A percentile compares a stretch with the other conserved stretches of the same genome.
Conservation (phyloP, 53 echinoderm and acorn worm genomes). For the Pentamera pediparva region DNA sequence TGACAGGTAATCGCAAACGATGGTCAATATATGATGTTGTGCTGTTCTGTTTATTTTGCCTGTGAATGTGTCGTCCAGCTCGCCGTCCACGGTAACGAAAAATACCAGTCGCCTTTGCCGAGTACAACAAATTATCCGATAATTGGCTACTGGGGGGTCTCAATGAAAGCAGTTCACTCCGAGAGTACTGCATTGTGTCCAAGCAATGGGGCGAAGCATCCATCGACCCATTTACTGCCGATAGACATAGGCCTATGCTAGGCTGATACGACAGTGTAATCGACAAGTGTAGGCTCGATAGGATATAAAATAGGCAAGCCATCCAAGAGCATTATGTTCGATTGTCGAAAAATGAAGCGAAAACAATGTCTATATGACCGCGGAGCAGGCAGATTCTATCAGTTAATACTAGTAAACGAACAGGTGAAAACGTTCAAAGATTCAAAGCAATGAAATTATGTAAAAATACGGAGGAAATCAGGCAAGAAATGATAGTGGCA, state of each 20-base stretch:
- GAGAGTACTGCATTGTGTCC: background rate
- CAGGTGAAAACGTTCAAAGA: no score
- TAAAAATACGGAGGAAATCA: background rate
- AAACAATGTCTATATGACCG: no score
- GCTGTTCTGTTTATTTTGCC: background rate
- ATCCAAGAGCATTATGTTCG: background rate
- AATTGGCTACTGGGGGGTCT: background rate
- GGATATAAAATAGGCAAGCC: background rate
- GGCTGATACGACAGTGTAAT: no score
- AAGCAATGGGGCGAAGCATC: background rate
- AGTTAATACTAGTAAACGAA: no score
- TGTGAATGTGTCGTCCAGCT: background rate
- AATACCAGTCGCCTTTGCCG: background rate
- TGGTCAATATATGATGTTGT: no score
- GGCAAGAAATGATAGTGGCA: background rate
- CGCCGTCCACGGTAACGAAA: background rate
- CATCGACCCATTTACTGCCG: no score
- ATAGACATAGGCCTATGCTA: no score
- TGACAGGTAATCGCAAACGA: no score
- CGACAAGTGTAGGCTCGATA: background rate
- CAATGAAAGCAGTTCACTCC: background rate
- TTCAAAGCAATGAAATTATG: background rate
- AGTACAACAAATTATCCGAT: background rate
- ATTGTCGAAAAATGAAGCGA: background rate
- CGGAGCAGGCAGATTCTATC: no score